Conservation (phyloP, 2,797 vertebrate genomes). For the Vespertilio murinus region DNA sequence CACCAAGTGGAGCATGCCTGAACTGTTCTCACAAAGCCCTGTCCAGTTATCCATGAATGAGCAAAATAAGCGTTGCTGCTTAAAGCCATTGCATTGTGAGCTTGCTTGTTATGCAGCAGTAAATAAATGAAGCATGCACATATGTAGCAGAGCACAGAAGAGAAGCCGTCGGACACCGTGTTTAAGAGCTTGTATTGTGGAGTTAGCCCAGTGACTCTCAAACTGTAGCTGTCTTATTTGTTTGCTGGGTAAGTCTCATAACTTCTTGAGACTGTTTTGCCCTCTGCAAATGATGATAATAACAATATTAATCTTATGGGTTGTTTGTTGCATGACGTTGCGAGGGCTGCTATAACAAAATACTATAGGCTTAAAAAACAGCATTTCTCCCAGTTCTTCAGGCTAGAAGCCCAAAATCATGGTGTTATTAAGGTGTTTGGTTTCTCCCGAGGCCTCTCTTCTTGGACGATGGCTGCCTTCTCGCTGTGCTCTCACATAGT, state of each 20-base stretch:
- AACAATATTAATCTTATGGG: background rate
- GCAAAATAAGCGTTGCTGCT: background rate
- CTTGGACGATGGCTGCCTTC: background rate
- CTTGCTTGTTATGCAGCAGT: background rate
- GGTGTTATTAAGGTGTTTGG: background rate
- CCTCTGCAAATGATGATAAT: background rate
- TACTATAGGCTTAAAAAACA: background rate
- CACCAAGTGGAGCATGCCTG: background rate
- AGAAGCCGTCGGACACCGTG: background rate
- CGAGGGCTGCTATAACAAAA: background rate
- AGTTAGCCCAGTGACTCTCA: background rate
- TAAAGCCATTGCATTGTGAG: background rate
- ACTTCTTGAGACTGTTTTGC: background rate
- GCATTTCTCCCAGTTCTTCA: background rate
- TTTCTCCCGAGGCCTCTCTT: background rate
- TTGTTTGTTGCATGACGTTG: background rate
- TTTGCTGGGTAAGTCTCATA: background rate
- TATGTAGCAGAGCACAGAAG: background rate
- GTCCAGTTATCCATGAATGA: background rate
- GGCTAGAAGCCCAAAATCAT: background rate
- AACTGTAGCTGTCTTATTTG: background rate
- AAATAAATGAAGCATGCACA: background rate
- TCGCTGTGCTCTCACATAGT: accelerated
- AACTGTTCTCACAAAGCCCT: background rate
- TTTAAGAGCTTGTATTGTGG: background rate